A percentile compares a stretch with the other conserved stretches of the same genome.
phyloP scores from a whole-genome alignment of 2,113 vertebrate species.

The Phalacrocorax brasilianus region DNA sequence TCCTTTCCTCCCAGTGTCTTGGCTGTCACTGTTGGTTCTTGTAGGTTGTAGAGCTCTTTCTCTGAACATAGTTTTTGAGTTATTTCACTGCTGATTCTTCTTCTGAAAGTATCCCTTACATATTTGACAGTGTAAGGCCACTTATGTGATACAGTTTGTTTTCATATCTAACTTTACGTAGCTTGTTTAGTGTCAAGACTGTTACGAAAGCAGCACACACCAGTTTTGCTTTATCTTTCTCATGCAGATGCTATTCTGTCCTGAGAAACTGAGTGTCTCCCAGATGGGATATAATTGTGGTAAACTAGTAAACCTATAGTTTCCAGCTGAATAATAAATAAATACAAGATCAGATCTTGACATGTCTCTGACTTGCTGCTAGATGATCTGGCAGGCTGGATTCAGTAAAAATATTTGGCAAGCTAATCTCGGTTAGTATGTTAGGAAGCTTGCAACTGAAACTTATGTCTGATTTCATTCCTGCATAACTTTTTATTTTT shows the following conservation, averaged over 20 bases:
- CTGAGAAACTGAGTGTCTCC: neutral
- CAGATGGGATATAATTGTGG: neutral
- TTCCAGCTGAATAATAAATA: constrained; percentile 35
- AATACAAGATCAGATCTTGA: neutral
- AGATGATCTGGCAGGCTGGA: neutral
- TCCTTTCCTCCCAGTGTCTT: neutral
- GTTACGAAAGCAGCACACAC: neutral
- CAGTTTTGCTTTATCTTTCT: neutral
- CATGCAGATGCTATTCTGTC: neutral
- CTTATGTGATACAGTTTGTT: neutral
- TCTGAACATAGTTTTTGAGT: neutral
- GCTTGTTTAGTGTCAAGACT: neutral
- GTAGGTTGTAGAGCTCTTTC: neutral
- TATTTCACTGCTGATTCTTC: neutral
- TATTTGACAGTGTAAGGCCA: neutral
- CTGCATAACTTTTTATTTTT: neutral
- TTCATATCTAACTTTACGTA: neutral
- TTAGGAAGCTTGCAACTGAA: neutral
- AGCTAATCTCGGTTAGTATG: neutral
- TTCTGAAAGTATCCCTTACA: neutral
- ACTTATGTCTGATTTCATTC: neutral
- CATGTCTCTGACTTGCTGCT: neutral
- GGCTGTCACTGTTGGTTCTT: neutral
- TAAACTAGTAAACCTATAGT: neutral
- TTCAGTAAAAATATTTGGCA: constrained; percentile 23